These are phyloP conservation scores for Meriones psammophilus DNA, from an alignment of 2,797 vertebrate species.

Conservation along the genomic window DNA sequence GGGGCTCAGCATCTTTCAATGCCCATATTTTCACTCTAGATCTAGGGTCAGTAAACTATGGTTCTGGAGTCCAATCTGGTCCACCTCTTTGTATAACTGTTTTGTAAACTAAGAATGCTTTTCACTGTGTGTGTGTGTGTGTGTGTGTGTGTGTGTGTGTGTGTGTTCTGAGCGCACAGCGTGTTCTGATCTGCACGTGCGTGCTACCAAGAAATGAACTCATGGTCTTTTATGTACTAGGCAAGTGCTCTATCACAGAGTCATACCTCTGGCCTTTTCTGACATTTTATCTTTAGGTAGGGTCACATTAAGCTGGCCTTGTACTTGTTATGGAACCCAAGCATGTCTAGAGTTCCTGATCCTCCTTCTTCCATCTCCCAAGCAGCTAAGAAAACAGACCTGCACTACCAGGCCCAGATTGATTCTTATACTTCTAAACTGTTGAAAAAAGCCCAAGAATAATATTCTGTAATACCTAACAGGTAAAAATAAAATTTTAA, in stretches of 20 bases:
- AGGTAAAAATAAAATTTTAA: background rate
- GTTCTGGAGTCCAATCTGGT: background rate
- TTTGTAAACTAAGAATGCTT: slow-evolving; percentile 20
- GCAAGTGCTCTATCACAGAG: background rate
- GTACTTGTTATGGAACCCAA: background rate
- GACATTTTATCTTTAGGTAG: background rate
- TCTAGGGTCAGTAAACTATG: background rate
- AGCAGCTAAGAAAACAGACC: background rate
- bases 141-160: background rate
- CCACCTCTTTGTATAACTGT: background rate
- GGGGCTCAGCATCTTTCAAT: slow-evolving; percentile 16
- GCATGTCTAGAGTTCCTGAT: background rate
- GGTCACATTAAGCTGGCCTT: background rate
- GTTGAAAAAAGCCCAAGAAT: background rate
- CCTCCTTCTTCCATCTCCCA: background rate
- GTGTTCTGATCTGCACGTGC: too few relatives aligned
- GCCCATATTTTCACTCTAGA: background rate
- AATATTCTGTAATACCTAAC: background rate
- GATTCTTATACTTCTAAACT: background rate
- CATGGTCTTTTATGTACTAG: background rate
- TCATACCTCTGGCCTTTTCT: background rate
- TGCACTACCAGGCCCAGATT: background rate
- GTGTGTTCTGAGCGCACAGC: too few relatives aligned
- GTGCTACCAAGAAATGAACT: background rate
- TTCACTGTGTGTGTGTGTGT: background rate